Evolutionary conservation across 2,888 invertebrate species (phyloP).

Genomic region (Dione juno): DNA sequence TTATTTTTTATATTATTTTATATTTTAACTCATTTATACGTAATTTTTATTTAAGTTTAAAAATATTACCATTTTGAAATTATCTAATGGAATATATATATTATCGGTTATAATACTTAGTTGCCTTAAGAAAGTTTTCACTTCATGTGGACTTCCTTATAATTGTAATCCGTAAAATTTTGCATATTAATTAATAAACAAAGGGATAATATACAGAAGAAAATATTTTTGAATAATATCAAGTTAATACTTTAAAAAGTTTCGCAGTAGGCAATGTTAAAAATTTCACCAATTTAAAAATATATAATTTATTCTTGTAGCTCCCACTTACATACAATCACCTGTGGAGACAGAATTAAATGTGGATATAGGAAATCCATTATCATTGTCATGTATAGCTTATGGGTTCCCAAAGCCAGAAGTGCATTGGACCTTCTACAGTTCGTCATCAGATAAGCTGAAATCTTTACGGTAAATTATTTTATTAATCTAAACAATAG

Average conservation of each 20-base stretch:
- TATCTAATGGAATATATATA: too few relatives aligned
- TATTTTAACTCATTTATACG: slow-evolving; percentile 24
- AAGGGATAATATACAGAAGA: too few relatives aligned
- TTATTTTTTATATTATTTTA: not conserved
- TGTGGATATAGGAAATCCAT: slow-evolving; percentile 47
- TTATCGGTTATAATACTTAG: too few relatives aligned
- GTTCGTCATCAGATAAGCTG: slow-evolving; percentile 8
- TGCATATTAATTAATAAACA: too few relatives aligned
- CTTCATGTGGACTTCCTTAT: too few relatives aligned
- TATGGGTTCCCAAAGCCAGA: slow-evolving; percentile 57
- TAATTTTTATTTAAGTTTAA: slow-evolving; percentile 39
- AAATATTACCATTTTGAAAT: not conserved
- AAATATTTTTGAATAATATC: too few relatives aligned
- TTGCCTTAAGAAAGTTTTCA: too few relatives aligned
- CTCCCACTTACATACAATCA: slow-evolving; percentile 49
- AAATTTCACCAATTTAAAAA: not conserved
- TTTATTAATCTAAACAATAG: not conserved
- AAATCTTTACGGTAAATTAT: slow-evolving; percentile 47
- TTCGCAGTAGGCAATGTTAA: not conserved
- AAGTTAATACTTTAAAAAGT: not conserved
- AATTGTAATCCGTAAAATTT: too few relatives aligned
- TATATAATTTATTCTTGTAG: not conserved
- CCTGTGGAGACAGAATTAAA: slow-evolving; percentile 47
- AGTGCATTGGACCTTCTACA: slow-evolving; percentile 54
- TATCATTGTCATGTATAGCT: slow-evolving; percentile 53